Evolutionary conservation across 1,140 invertebrate genomes (phyloP).

Genomic region (Drosophila simulans): DNA sequence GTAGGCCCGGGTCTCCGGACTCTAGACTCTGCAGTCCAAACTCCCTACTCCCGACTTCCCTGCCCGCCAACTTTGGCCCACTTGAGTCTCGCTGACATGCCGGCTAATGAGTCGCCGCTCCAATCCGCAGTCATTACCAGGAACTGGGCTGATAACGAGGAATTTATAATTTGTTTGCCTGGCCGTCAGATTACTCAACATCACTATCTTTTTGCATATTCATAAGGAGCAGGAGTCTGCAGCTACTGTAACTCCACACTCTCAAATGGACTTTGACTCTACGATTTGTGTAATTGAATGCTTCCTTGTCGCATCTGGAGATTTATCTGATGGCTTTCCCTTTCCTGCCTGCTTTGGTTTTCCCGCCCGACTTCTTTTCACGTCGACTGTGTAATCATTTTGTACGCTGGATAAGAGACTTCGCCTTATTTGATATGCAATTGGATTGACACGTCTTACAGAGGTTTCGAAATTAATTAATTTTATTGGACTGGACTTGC

Average conservation of each 20-base stretch:
- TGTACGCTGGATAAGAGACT: constrained; percentile 25
- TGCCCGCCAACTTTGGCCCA: constrained; percentile 16
- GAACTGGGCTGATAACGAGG: constrained; percentile 50
- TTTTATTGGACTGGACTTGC: constrained; percentile 5
- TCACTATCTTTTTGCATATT: constrained; percentile 67
- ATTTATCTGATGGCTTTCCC: constrained; percentile 35
- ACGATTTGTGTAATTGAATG: constrained; percentile 68
- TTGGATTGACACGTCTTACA: constrained; percentile 19
- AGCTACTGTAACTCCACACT: constrained; percentile 7
- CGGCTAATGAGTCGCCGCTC: constrained; percentile 54
- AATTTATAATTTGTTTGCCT: constrained; percentile 58
- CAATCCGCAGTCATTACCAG: constrained; percentile 6
- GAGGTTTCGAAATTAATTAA: constrained; percentile 2
- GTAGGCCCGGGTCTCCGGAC: constrained; percentile 21
- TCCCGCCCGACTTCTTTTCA: constrained; percentile 8
- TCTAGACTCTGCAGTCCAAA: neutral
- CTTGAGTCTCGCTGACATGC: constrained; percentile 55
- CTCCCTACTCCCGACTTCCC: neutral
- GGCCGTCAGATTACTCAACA: constrained; percentile 58
- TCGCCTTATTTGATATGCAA: constrained; percentile 43
- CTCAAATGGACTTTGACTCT: constrained; percentile 23
- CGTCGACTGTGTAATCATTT: constrained; percentile 54
- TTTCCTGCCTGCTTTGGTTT: constrained; percentile 8
- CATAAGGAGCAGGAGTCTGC: constrained; percentile 52
- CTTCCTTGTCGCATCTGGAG: constrained; percentile 27